Evolutionary conservation across 2,797 vertebrate genomes (phyloP), one percentile per base, ranked within the genome.

Genomic region (Limosa lapponica): DNA sequence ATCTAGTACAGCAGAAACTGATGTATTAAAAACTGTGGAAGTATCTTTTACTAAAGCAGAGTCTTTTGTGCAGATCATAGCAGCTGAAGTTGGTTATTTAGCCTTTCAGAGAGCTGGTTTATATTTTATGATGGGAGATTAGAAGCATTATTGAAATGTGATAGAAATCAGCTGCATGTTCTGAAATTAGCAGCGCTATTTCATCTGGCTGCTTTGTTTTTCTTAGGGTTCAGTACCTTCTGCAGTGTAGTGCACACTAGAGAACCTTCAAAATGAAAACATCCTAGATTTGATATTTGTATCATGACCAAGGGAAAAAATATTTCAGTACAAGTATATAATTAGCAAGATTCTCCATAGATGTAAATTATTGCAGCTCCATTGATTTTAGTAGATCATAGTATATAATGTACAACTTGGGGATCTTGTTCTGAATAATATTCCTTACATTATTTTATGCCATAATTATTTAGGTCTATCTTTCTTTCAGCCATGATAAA

Each of bases 131-230:
- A 80, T 73, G 46, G 34, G 57, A 96, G 57, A 94, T 92, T 61
- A 95, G 89, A 90, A 61, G 8, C 1, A 0, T 85, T 91, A 87
- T 80, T 85, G 78, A 94, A 95, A 85, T 54, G 27, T 74, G 78
- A 78, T 92, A 95, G 89, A 88, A 89, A 94, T 96, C 95, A 92
- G 82, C 75, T 83, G 36, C 72, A 27, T 57, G 52, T 87, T 94
- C 67, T 82, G 64, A 93, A 92, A 91, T 86, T 74, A 94, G 61
- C 4, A 8, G 24, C 1, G 4, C n/a, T 82, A 15, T 74, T 96
- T 96, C 71, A 81, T 87, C 71, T 83, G 46, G 9, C 71, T 91
- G 46, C 28, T 30, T 61, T 64, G 16, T 22, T 74, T 89, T 91
- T 90, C 11, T 1, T 49, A 54, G 8, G 10, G 61, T 71, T 86